Evolutionary conservation across 2,797 vertebrate genomes (phyloP), one percentile per base, ranked within the genome.

Genomic region (Bradypodion ventrale): DNA sequence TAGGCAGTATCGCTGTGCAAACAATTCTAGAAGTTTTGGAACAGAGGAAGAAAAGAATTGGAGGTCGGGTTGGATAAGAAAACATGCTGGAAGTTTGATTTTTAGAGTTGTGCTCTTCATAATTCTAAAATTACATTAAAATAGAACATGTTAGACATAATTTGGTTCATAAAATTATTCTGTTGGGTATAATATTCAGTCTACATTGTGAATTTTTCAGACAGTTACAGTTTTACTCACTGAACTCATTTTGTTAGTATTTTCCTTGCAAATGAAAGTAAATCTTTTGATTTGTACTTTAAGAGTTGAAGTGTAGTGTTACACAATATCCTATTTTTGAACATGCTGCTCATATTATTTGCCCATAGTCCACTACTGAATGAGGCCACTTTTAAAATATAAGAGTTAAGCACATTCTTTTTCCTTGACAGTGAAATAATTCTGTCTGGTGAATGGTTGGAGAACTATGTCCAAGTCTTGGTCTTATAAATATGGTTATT

Each of bases 401-500:
- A 49, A 40, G 49, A 40, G 3, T 79, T 84, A 86, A 83, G 82
- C 70, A 23, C 70, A 68, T 3, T 32, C 0, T 9, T 80, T 87
- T 75, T 83, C 85, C n/a, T 75, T 40, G 81, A 65, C 82, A 32
- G 0, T 5, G 27, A 82, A 89, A 56, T 82, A 93, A 89, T 85
- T 87, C 89, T 76, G n/a, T 2, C 1, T 87, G 84, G 86, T 82
- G 85, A 89, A 90, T 65, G 78, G 81, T 88, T 90, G 85, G 87
- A 89, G 80, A 0, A 89, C 94, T 93, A 90, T 92, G 89, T 92
- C 90, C 79, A 91, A 92, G 93, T 86, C 93, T 96, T 95, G 87
- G 93, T 95, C 85, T 7, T 88, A 93, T 95, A 93, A 94, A 93
- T 89, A 35, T 83, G 78, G 90, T 89, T 93, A 90, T 95, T 95